These are phyloP conservation scores for Temnothorax ravouxi DNA, from an alignment of 2,888 invertebrate species.

Conservation along the genomic window DNA sequence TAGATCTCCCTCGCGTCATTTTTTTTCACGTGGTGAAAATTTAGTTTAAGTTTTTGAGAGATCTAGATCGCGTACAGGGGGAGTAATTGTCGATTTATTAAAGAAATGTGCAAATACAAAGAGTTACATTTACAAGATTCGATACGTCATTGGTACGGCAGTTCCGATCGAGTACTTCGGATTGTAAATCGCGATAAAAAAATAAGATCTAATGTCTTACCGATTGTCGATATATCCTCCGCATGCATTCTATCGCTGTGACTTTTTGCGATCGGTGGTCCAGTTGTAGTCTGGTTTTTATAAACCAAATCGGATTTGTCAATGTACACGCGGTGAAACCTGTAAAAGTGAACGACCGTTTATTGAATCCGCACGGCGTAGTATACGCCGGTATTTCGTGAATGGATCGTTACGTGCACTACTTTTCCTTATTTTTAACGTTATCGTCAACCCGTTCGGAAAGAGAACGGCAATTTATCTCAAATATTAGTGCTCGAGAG, in stretches of 20 bases:
- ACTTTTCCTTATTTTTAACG: slow-evolving; percentile 2
- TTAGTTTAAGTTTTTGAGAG: neutral
- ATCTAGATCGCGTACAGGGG: neutral
- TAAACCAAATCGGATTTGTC: slow-evolving; percentile 99
- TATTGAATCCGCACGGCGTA: slow-evolving; percentile 49
- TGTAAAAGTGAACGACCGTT: slow-evolving; percentile 84
- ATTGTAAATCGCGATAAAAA: slow-evolving; percentile 20
- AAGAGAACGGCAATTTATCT: neutral
- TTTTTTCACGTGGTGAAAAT: neutral
- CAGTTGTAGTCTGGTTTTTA: slow-evolving; percentile 98
- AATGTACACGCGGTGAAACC: slow-evolving; percentile 98
- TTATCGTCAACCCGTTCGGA: neutral
- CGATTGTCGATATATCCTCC: slow-evolving; percentile 93
- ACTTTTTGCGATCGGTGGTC: slow-evolving; percentile 90
- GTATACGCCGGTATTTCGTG: neutral
- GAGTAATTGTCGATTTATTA: slow-evolving; percentile 1
- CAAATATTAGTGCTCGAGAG: neutral
- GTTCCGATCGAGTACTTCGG: neutral
- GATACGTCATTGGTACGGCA: neutral
- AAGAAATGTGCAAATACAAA: neutral
- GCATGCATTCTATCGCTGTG: slow-evolving; percentile 93
- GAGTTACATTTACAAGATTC: neutral
- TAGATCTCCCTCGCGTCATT: neutral
- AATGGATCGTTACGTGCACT: neutral
- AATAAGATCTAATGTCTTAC: slow-evolving; percentile 86